Evolutionary conservation across 2,797 vertebrate genomes (phyloP), one percentile per base, ranked within the genome.

Genomic region (Gobio occitaniae): DNA sequence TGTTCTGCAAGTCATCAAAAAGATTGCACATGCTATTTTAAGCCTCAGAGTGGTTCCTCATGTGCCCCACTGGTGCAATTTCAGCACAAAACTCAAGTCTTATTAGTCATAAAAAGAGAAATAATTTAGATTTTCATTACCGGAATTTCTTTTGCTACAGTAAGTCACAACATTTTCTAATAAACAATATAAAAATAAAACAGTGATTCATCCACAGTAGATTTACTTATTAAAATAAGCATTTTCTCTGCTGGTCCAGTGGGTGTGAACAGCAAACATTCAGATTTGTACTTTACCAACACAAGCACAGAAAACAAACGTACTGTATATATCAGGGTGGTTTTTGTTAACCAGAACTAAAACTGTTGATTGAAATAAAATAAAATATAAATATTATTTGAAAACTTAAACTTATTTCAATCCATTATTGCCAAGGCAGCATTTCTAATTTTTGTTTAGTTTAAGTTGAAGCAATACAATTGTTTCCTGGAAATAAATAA

Each of bases 1-100:
- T 74, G 71, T 76, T 83, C 75, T 75, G 59, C 36, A 75, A 59
- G 81, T 66, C 81, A 76, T 83, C 71, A 83, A 83, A 83, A 75
- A 76, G 44, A 83, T 83, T 66, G 81, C 59, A 75, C 32, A 41
- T 13, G 7, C 81, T 83, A 76, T 76, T 76, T 83, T 66, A n/a
- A 66, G 47, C 17, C 32, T 63, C 44, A 17, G 59, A 82, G 63
- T 17, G 41, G 80, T 52, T 48, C 47, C 71, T 83, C 59, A 63
- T 72, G 21, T 3, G 71, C 61, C 81, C 71, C 71, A 12, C 21
- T 17, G 47, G 81, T 76, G 81, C 71, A 7, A 66, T 83, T 83
- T 83, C 32, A 76, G 71, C 71, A 66, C 56, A 83, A 76, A 41
- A 76, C 13, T 12, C 44, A 41, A 38, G 13, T 65, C 32, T 63